Evolutionary conservation across 1,140 invertebrate species (phyloP).

Genomic region (Drosophila sp.): DNA sequence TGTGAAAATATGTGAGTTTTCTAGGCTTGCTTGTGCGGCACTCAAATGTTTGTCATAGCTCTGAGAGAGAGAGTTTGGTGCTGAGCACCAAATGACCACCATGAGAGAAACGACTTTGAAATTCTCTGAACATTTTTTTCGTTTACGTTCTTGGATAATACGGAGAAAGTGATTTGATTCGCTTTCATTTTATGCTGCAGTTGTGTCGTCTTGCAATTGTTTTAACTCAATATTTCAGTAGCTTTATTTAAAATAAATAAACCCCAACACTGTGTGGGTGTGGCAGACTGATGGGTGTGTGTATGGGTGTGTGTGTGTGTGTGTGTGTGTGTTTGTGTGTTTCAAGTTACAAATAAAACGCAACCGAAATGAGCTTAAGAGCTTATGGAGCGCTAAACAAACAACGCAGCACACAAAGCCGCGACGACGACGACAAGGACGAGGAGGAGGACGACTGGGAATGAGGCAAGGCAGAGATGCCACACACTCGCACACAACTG

Average conservation of each 20-base stretch:
- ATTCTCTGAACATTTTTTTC: too few relatives aligned
- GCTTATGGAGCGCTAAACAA: slow-evolving; percentile 80
- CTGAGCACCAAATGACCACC: too few relatives aligned
- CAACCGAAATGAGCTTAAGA: slow-evolving; percentile 80
- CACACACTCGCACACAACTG: slow-evolving; percentile 66
- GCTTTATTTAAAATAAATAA: slow-evolving; percentile 78
- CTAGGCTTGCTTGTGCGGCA: too few relatives aligned
- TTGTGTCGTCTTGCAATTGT: slow-evolving; percentile 60
- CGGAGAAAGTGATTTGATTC: background rate
- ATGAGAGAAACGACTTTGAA: too few relatives aligned
- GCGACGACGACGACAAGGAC: slow-evolving; percentile 48
- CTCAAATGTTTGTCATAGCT: too few relatives aligned
- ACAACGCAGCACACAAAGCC: slow-evolving; percentile 74
- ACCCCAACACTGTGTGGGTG: slow-evolving; percentile 30
- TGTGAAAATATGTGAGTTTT: too few relatives aligned
- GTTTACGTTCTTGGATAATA: background rate
- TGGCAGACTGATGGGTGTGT: slow-evolving; percentile 10
- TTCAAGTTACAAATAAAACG: slow-evolving; percentile 80
- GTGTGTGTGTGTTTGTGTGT: slow-evolving; percentile 40
- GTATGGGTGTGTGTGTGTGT: slow-evolving; percentile 11
- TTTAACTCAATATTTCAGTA: slow-evolving; percentile 72
- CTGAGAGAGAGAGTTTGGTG: too few relatives aligned
- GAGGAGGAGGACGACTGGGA: background rate
- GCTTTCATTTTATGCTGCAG: slow-evolving; percentile 44
- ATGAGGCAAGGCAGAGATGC: slow-evolving; percentile 1